Evolutionary conservation across 1,140 invertebrate species (phyloP).

Genomic region (Cydia fagiglandana): DNA sequence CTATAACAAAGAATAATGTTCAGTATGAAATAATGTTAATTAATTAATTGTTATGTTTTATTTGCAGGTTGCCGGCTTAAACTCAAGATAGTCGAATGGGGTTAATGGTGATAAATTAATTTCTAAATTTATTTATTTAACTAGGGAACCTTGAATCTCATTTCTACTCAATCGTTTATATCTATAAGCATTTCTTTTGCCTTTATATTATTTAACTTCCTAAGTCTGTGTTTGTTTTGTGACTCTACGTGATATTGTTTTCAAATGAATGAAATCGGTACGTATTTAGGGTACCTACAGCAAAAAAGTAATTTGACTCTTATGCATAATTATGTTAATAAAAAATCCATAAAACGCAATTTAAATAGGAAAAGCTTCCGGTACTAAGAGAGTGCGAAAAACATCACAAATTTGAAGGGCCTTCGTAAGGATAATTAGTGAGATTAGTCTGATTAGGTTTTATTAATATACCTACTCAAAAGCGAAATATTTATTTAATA

Average conservation of each 20-base stretch:
- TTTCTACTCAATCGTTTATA: slow-evolving; percentile 17
- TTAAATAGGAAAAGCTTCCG: neutral
- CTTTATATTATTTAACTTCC: slow-evolving; percentile 17
- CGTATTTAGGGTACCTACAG: neutral
- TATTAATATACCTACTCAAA: neutral
- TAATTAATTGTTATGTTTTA: neutral
- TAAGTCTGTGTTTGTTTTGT: slow-evolving; percentile 10
- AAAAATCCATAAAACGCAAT: neutral
- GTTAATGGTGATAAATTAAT: slow-evolving; percentile 19
- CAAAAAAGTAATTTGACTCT: too few relatives aligned
- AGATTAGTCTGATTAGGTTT: slow-evolving; percentile 16
- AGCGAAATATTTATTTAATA: neutral
- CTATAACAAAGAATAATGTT: too few relatives aligned
- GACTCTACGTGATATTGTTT: too few relatives aligned
- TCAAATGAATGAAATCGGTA: neutral
- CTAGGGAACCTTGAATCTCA: slow-evolving; percentile 20
- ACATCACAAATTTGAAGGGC: neutral
- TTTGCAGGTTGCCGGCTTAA: neutral
- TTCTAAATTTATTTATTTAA: slow-evolving; percentile 20
- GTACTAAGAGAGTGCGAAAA: neutral
- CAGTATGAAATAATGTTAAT: neutral
- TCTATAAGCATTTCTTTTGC: slow-evolving; percentile 20
- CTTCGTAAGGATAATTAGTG: slow-evolving; percentile 10
- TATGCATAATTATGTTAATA: too few relatives aligned
- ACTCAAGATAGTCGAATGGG: slow-evolving; percentile 11